A percentile compares a stretch with the other conserved stretches of the same genome.
Conservation (phyloP, 2,888 invertebrate species). For the Achlya flavicornis region DNA sequence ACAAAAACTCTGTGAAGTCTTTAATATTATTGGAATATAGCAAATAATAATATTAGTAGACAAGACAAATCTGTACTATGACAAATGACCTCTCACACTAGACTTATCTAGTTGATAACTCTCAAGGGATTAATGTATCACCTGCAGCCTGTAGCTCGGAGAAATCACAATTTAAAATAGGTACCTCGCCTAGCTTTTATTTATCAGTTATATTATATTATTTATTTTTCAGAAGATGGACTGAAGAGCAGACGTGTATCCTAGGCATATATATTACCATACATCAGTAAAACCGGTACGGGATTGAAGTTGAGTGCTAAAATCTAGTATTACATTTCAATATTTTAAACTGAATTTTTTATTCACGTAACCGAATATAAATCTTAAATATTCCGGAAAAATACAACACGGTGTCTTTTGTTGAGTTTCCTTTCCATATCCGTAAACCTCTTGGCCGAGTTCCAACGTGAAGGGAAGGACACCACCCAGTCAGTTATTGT, state of each 20-base stretch:
- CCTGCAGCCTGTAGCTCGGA: background rate
- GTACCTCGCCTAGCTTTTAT: background rate
- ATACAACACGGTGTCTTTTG: conserved; percentile 18
- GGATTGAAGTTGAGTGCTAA: background rate
- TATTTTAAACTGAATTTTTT: background rate
- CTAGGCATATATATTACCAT: too few relatives aligned
- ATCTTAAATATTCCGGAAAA: conserved; percentile 10
- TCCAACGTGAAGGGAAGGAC: conserved; percentile 37
- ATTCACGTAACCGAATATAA: background rate
- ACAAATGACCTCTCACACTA: conserved; percentile 2
- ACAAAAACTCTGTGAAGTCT: too few relatives aligned
- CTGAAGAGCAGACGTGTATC: too few relatives aligned
- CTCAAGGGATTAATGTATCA: conserved; percentile 6
- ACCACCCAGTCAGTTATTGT: conserved; percentile 33
- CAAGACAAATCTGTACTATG: background rate
- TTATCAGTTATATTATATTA: background rate
- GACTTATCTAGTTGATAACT: background rate
- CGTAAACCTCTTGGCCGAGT: conserved; percentile 35
- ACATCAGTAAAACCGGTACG: background rate
- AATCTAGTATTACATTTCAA: background rate
- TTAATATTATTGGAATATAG: too few relatives aligned
- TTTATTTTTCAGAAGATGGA: background rate
- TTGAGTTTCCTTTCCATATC: conserved; percentile 34
- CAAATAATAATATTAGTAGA: too few relatives aligned
- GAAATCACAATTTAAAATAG: background rate